These are phyloP conservation scores for Corythoichthys haematopterus DNA, from an alignment of 2,113 vertebrate genomes.

Conservation along the genomic window DNA sequence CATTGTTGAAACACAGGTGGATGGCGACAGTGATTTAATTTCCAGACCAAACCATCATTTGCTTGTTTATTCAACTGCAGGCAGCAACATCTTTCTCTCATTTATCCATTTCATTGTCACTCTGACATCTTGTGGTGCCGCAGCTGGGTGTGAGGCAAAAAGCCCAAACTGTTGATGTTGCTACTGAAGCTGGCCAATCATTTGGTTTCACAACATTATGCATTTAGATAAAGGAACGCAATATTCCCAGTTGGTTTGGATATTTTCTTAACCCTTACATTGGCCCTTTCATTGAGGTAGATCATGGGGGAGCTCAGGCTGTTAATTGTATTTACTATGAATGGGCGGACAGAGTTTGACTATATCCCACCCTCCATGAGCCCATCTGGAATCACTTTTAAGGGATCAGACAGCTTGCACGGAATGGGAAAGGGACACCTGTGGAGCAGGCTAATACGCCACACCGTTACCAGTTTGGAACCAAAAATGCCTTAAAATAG, in stretches of 20 bases:
- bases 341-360: slow-evolving; percentile 38
- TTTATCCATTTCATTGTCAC: slow-evolving; percentile 6
- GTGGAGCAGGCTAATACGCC: slow-evolving; percentile 49
- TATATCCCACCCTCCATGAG: slow-evolving; percentile 56
- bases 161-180: slow-evolving; percentile 45
- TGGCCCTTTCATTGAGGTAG: slow-evolving; percentile 57
- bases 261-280: slow-evolving; percentile 63
- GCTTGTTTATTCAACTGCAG: slow-evolving; percentile 42
- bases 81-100: slow-evolving; percentile 20
- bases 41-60: slow-evolving; percentile 31
- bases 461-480: slow-evolving; percentile 46
- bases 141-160: slow-evolving; percentile 20
- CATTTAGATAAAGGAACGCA: slow-evolving; percentile 59
- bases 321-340: slow-evolving; percentile 70
- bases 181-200: slow-evolving; percentile 33
- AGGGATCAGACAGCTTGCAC: slow-evolving; percentile 65
- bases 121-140: slow-evolving; percentile 10
- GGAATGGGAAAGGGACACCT: slow-evolving; percentile 66
- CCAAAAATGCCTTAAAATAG: slow-evolving; percentile 38
- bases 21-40: slow-evolving; percentile 41
- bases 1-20: slow-evolving; percentile 84
- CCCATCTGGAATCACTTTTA: slow-evolving; percentile 72
- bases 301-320: slow-evolving; percentile 49
- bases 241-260: slow-evolving; percentile 40
- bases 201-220: slow-evolving; percentile 60